phyloP scores from a whole-genome alignment of 2,797 vertebrate genomes.

The Spinus olivaceus region DNA sequence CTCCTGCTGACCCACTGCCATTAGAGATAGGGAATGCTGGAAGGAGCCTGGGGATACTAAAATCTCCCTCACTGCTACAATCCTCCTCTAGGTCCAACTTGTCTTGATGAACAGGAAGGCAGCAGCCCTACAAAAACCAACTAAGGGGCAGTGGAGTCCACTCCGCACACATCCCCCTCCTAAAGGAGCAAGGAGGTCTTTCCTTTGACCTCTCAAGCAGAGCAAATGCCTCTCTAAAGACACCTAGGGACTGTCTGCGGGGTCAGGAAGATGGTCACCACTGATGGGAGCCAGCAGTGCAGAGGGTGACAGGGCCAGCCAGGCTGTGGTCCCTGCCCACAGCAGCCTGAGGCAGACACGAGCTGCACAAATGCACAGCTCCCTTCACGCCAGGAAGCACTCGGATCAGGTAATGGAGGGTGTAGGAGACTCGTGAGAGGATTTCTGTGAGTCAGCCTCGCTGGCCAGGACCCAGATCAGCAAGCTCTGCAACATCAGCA shows the following conservation, averaged over 20 bases:
- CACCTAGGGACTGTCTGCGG: fast-evolving
- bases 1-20: neutral
- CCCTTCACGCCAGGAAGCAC: neutral
- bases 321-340: neutral
- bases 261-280: neutral
- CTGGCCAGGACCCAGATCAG: slow-evolving; percentile 39
- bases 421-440: slow-evolving; percentile 10
- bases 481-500: slow-evolving; percentile 11
- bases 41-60: neutral
- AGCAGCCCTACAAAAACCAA: neutral
- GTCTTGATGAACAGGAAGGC: neutral
- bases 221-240: neutral
- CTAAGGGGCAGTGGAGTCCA: fast-evolving
- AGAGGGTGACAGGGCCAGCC: neutral
- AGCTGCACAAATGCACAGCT: slow-evolving; percentile 13
- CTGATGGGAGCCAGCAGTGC: neutral
- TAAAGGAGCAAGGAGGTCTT: neutral
- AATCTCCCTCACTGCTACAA: neutral
- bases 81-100: fast-evolving
- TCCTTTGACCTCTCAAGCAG: neutral
- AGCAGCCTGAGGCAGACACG: neutral
- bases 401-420: slow-evolving; percentile 44
- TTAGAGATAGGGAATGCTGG: neutral
- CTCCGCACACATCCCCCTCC: neutral
- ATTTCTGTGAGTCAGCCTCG: slow-evolving; percentile 31